Base-by-base conservation (phyloP, 2,888 invertebrate genomes). In the Girardia tigrina region DNA sequence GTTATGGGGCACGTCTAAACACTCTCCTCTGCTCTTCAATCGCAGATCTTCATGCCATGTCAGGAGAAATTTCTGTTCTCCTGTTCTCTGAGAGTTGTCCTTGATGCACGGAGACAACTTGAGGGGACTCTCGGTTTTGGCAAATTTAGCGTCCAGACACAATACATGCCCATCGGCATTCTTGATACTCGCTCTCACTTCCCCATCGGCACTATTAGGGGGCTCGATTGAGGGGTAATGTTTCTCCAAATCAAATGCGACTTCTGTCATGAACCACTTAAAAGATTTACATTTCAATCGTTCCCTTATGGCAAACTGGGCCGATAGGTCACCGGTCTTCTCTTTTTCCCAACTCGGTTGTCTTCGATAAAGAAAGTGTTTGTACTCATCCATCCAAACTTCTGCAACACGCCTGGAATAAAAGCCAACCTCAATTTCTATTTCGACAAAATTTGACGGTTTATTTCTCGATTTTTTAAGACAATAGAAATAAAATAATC, bases 301-400 rank as follows among this genome's bases (percentile, higher is more conserved):
- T 70, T 88, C 82, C 12, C 94, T 85, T n/a, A 94, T 84, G 0
- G 88, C 89, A 77, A 87, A 88, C 85, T 94, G 94, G 77, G 42
- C 56, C 6, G 74, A 20, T 56, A 56, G 23, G 56, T 74, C 28
- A 26, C 74, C 74, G 6, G 56, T 74, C 1, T 42, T 8, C 26
- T 56, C 23, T 12, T 91, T 86, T 82, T 90, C 88, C n/a, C 92
- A 86, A 0, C 83, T 82, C 16, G 87, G 85, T 77, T 91, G 90
- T 81, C 90, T 89, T 0, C 93, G 90, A 85, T 94, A 95, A 74
- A 97, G 83, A 82, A 88, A 89, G 79, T 93, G 87, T 0, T 91
- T 91, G 83, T 93, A 97, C 81, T 95, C 94, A 82, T 97, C 95
- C 94, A 97, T 94, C 95, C 95, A 97, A 0, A 95, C 94, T 80